These are phyloP conservation scores for Aricia artaxerxes DNA, from an alignment of 2,888 invertebrate genomes.

Conservation along the genomic window DNA sequence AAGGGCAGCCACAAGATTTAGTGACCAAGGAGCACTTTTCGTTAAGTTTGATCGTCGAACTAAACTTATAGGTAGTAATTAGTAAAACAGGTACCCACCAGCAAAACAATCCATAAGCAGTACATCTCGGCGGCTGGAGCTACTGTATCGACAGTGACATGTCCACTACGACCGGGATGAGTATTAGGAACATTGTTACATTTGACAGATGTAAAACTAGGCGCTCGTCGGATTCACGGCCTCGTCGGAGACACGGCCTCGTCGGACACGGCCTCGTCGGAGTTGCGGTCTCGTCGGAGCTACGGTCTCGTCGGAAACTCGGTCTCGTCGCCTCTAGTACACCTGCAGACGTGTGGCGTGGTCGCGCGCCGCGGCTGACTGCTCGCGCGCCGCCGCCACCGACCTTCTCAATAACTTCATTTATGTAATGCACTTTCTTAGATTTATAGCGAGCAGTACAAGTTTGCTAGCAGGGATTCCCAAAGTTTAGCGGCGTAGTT, in stretches of 20 bases:
- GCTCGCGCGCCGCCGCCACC: slow-evolving; percentile 54
- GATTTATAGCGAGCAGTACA: slow-evolving; percentile 52
- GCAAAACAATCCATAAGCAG: slow-evolving; percentile 65
- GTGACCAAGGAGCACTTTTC: background rate
- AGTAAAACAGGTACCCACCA: slow-evolving; percentile 55
- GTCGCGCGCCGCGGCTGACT: slow-evolving; percentile 72
- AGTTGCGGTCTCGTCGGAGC: slow-evolving; percentile 45
- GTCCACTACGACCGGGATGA: slow-evolving; percentile 66
- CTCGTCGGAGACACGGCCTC: slow-evolving; percentile 40
- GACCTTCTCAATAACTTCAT: slow-evolving; percentile 79
- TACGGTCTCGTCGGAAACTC: slow-evolving; percentile 45
- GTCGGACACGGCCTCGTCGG: slow-evolving; percentile 48
- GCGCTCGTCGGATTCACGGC: slow-evolving; percentile 33
- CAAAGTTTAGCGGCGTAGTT: background rate
- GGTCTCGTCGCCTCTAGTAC: slow-evolving; percentile 67
- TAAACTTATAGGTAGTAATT: background rate
- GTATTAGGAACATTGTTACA: slow-evolving; percentile 62
- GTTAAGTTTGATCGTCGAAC: too few relatives aligned
- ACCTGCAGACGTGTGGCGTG: slow-evolving; percentile 77
- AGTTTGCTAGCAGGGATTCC: background rate
- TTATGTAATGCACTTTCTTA: slow-evolving; percentile 77
- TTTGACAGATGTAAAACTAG: slow-evolving; percentile 30
- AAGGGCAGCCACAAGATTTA: background rate
- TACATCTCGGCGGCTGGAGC: slow-evolving; percentile 68
- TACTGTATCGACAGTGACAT: slow-evolving; percentile 77